Conservation (phyloP, 2,797 vertebrate genomes). For the Taeniopygia guttata region DNA sequence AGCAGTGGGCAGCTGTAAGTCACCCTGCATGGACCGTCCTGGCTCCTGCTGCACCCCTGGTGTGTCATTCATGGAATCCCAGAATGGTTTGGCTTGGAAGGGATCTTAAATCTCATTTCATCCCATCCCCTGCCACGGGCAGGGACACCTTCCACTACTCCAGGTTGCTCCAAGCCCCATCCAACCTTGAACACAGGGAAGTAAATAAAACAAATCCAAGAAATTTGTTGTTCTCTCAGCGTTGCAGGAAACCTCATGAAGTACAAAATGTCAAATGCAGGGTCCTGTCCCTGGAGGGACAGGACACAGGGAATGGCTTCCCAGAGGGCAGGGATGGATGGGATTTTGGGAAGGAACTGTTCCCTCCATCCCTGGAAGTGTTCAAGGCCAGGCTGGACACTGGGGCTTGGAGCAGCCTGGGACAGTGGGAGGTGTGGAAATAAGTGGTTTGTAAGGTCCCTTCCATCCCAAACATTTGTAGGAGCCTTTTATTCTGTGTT, state of each 20-base stretch:
- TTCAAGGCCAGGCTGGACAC: neutral
- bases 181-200: neutral
- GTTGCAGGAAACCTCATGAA: neutral
- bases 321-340: rapidly evolving
- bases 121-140: neutral
- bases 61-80: neutral
- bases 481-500: neutral
- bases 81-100: neutral
- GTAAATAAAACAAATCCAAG: neutral
- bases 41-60: neutral
- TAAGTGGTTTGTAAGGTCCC: neutral
- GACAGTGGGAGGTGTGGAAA: neutral
- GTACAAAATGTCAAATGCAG: neutral
- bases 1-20: neutral
- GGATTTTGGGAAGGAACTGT: neutral
- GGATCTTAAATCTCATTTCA: neutral
- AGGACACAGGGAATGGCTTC: neutral
- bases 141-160: neutral
- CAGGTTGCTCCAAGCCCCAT: rapidly evolving
- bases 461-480: neutral
- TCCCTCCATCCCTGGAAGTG: neutral
- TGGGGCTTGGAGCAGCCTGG: neutral
- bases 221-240: neutral
- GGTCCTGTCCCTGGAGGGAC: neutral
- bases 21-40: neutral